Percentiles rank a stretch among this genome's conserved stretches.
Evolutionary conservation across 2,888 invertebrate species (phyloP).

Genomic region (Odontothrips loti): DNA sequence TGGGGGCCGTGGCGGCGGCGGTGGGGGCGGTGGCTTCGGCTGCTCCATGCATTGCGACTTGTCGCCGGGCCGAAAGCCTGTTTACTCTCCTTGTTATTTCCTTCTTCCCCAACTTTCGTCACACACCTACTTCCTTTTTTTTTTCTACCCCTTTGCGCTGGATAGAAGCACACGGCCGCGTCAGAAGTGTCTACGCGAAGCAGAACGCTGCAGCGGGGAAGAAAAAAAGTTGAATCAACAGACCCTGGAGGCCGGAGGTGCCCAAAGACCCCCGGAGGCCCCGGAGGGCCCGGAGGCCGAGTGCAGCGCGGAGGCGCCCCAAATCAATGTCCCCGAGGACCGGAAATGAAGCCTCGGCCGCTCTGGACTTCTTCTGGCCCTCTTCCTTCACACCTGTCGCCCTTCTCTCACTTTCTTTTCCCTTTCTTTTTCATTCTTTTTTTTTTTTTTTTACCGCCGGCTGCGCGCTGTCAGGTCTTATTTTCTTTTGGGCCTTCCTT

Average conservation of each 20-base stretch:
- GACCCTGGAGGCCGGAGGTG: neutral
- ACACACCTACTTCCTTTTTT: neutral
- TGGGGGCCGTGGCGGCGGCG: too few relatives aligned
- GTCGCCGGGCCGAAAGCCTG: neutral
- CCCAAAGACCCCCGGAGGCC: too few relatives aligned
- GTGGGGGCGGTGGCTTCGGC: too few relatives aligned
- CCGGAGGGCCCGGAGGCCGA: too few relatives aligned
- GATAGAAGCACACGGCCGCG: neutral
- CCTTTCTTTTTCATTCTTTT: neutral
- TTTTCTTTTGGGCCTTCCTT: neutral
- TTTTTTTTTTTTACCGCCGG: neutral
- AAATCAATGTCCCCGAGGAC: neutral
- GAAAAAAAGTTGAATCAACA: neutral
- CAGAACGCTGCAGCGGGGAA: neutral
- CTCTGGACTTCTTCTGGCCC: neutral
- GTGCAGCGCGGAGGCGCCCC: neutral
- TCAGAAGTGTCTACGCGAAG: neutral
- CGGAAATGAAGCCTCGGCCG: constrained; percentile 6
- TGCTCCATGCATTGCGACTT: too few relatives aligned
- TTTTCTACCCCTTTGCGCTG: neutral
- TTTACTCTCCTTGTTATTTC: constrained; percentile 6
- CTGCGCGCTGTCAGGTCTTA: neutral
- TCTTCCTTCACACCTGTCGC: neutral
- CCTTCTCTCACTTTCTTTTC: neutral
- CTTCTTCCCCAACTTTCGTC: neutral